Percentiles rank a stretch among this genome's conserved stretches.
Conservation (phyloP, 2,113 vertebrate genomes). For the Orthonyx spaldingii region DNA sequence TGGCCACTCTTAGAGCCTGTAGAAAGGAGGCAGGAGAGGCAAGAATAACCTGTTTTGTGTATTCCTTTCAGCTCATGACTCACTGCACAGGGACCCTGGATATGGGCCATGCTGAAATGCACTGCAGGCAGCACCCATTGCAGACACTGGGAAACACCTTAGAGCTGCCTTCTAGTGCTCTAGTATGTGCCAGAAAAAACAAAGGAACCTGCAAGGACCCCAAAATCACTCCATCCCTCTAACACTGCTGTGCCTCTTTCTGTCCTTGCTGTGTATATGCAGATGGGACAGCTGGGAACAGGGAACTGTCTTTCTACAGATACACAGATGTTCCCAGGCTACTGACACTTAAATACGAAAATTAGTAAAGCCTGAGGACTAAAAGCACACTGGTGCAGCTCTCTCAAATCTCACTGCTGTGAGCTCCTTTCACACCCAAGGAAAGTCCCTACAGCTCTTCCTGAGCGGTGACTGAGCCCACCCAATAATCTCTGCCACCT, state of each 20-base stretch:
- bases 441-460: neutral
- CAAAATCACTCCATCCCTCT: neutral
- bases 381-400: neutral
- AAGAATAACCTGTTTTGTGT: neutral
- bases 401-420: neutral
- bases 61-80: neutral
- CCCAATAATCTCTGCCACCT: neutral
- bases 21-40: neutral
- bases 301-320: neutral
- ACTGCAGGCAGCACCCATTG: neutral
- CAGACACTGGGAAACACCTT: neutral
- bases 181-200: neutral
- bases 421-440: neutral
- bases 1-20: neutral
- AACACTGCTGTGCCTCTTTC: neutral
- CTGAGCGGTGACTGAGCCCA: accelerated
- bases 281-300: neutral
- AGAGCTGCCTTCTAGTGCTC: neutral
- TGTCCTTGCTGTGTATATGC: neutral
- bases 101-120: neutral
- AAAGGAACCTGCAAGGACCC: neutral
- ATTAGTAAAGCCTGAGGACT: neutral
- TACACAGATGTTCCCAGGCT: neutral
- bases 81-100: neutral
- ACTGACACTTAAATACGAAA: accelerated